phyloP scores from a whole-genome alignment of 2,888 invertebrate genomes.

The Chaetogeoica ovagalla region DNA sequence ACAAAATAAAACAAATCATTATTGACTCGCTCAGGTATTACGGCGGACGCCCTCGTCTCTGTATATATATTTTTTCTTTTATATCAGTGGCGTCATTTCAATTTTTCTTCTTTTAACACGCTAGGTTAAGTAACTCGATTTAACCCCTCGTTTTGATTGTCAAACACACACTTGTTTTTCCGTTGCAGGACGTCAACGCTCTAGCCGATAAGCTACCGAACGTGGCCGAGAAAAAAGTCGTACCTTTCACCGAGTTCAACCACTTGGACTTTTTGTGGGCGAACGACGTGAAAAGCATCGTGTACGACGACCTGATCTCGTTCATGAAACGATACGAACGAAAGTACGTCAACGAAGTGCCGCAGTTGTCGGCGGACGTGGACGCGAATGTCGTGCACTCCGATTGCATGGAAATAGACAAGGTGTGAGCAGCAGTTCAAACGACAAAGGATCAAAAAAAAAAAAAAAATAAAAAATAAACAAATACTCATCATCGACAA shows the following conservation, averaged over 20 bases:
- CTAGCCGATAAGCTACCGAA: slow-evolving; percentile 64
- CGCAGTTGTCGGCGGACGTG: slow-evolving; percentile 1
- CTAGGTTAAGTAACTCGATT: too few species aligned
- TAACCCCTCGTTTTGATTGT: too few species aligned
- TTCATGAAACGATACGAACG: slow-evolving; percentile 49
- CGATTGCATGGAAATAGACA: background rate
- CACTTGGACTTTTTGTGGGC: slow-evolving; percentile 75
- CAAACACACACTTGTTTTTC: background rate
- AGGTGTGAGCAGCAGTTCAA: background rate
- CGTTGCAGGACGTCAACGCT: slow-evolving; percentile 64
- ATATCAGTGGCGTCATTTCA: too few species aligned
- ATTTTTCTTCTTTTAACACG: too few species aligned
- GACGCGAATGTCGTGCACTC: slow-evolving; percentile 26
- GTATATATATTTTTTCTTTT: too few species aligned
- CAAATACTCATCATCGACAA: too few species aligned
- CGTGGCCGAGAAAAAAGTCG: slow-evolving; percentile 61
- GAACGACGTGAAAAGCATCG: slow-evolving; percentile 64
- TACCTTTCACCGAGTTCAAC: slow-evolving; percentile 66
- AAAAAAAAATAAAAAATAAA: too few species aligned
- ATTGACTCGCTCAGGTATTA: too few species aligned
- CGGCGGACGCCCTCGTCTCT: too few species aligned
- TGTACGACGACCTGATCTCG: slow-evolving; percentile 60
- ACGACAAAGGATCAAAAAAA: too few species aligned
- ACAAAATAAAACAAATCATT: too few species aligned
- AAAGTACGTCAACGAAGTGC: slow-evolving; percentile 1